Evolutionary conservation across 2,888 invertebrate genomes (phyloP).

Genomic region (Cetonia aurata): DNA sequence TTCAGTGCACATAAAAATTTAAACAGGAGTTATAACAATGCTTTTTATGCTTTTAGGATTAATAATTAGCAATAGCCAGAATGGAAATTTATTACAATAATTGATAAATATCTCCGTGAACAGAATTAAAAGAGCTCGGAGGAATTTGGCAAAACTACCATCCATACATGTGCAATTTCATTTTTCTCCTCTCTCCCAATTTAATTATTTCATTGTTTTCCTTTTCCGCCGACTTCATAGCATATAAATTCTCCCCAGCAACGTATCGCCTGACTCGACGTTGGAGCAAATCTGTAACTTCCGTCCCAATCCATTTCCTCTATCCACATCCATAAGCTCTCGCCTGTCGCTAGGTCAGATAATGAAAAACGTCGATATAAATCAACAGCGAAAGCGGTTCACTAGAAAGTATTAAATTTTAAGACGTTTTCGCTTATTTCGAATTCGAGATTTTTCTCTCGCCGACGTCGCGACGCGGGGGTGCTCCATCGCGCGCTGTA

Average conservation of each 20-base stretch:
- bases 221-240: background rate
- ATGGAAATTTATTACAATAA: too few relatives aligned
- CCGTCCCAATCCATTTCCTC: conserved; percentile 33
- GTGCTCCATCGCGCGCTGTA: background rate
- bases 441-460: conserved; percentile 39
- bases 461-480: background rate
- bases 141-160: too few relatives aligned
- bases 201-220: background rate
- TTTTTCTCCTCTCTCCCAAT: background rate
- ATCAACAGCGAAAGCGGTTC: conserved; percentile 50
- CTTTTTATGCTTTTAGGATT: too few relatives aligned
- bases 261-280: conserved; percentile 12
- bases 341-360: conserved; percentile 49
- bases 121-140: too few relatives aligned
- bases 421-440: conserved; percentile 48
- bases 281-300: conserved; percentile 33
- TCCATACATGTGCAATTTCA: too few relatives aligned
- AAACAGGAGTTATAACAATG: too few relatives aligned
- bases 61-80: too few relatives aligned
- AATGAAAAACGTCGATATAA: conserved; percentile 61
- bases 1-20: too few relatives aligned
- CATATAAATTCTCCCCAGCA: conserved; percentile 11
- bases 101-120: too few relatives aligned
- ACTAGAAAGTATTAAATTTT: conserved; percentile 56
- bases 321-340: conserved; percentile 27